These are phyloP conservation scores for Turritopsis rubra DNA, from an alignment of 30 jellyfish, hydroid and myxozoan species.

Conservation along the genomic window DNA sequence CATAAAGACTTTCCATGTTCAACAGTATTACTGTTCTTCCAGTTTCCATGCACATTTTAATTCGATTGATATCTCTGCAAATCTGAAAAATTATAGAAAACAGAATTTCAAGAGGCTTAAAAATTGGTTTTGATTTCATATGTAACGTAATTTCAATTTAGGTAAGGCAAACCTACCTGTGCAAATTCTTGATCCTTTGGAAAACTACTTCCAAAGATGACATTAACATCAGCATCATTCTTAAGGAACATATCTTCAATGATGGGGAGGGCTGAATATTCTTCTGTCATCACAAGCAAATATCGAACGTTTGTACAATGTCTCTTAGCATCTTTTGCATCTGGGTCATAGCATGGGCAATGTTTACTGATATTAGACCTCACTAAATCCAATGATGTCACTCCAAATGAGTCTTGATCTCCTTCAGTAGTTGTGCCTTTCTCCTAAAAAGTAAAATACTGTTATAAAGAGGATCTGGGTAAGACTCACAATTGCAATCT, in stretches of 20 bases:
- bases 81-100: slow-evolving; percentile 9
- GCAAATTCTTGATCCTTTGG: slow-evolving; percentile 77
- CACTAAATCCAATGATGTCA: slow-evolving; percentile 17
- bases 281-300: slow-evolving; percentile 59
- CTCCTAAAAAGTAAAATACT: not conserved
- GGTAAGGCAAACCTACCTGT: too few relatives aligned
- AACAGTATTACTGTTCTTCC: slow-evolving; percentile 69
- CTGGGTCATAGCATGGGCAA: slow-evolving; percentile 24
- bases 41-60: slow-evolving; percentile 76
- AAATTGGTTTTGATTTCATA: not conserved
- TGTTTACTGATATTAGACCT: not conserved
- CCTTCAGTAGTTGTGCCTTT: not conserved
- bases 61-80: slow-evolving; percentile 64
- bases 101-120: not conserved
- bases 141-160: too few relatives aligned
- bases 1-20: slow-evolving; percentile 71
- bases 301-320: slow-evolving; percentile 46
- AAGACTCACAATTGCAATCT: too few relatives aligned
- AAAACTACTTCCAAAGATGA: slow-evolving; percentile 70
- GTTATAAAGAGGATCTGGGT: too few relatives aligned
- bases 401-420: not conserved
- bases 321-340: not conserved
- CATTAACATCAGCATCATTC: slow-evolving; percentile 34
- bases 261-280: slow-evolving; percentile 67
- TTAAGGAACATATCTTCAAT: slow-evolving; percentile 48